Conservation (phyloP, 2,797 vertebrate genomes). For the Psittacula echo region DNA sequence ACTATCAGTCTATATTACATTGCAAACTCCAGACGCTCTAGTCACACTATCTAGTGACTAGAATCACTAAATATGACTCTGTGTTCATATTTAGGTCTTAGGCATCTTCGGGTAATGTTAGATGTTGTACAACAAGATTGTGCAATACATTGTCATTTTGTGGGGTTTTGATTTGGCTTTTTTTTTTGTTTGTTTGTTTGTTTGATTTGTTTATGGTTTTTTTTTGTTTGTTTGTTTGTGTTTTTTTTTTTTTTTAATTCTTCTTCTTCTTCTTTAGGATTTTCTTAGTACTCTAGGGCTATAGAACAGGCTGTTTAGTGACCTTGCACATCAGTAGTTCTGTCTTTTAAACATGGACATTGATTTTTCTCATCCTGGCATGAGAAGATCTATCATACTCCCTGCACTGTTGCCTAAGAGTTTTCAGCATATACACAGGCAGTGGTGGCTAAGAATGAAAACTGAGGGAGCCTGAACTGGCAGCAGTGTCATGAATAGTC, state of each 20-base stretch:
- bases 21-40: neutral
- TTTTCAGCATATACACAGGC: neutral
- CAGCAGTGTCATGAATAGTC: neutral
- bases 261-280: neutral
- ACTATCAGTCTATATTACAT: neutral
- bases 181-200: no score
- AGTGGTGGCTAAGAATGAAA: neutral
- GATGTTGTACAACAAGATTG: neutral
- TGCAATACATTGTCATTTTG: neutral
- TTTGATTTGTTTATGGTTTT: no score
- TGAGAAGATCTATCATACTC: constrained; percentile 16
- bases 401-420: neutral
- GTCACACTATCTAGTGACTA: neutral
- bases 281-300: constrained; percentile 30
- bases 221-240: no score
- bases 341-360: constrained; percentile 45
- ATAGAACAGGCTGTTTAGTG: neutral
- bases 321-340: constrained; percentile 31
- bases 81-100: neutral
- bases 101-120: neutral
- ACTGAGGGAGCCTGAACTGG: neutral
- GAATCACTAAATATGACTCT: neutral
- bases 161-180: neutral
- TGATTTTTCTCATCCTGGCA: constrained; percentile 41
- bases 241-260: neutral